Evolutionary conservation across 1,140 invertebrate genomes (phyloP), one percentile per base, ranked within the genome.

Genomic region (Diorhabda sublineata): DNA sequence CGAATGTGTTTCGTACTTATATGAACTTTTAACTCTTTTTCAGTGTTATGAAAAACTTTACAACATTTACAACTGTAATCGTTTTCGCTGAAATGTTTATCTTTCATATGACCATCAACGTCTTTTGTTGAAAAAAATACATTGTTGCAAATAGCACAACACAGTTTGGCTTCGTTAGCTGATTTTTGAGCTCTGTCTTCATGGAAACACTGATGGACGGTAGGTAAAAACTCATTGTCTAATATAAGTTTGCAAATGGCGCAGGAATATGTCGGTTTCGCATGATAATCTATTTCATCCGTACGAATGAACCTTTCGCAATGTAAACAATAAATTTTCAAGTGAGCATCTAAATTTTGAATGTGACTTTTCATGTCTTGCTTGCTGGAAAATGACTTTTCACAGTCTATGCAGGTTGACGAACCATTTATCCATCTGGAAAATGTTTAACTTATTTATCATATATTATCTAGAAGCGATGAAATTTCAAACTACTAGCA

Each of bases 61-160:
- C 70, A 71, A 26, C 67, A 69, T 26, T 71, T 69, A 45, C 70
- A 71, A 8, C 8, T 58, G 41, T 52, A 11, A 26, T 2, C 45
- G 9, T 9, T 5, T 9, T 3, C n/a, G 6, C 7, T 4, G n/a
- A 44, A 41, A 42, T 68, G 60, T 41, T 45, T 45, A 4, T 52
- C 44, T 65, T 61, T 70, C 42, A 70, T 61, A 59, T 75, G 74
- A 26, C 45, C n/a, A 6, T 60, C 45, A 26, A 73, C 45, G 56
- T 65, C 70, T 42, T 64, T 5, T 2, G 5, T 3, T 7, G 58
- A 70, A 58, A 64, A 64, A 8, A 69, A 69, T 6, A 58, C 41
- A 58, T 73, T 68, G 2, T 65, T 70, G 52, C 71, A 76, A 3
- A 67, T 45, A 45, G 70, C 67, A 61, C 74, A 75, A 3, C 47